Conservation (phyloP, 2,113 vertebrate genomes). For the Sterrhoptilus dennistouni region DNA sequence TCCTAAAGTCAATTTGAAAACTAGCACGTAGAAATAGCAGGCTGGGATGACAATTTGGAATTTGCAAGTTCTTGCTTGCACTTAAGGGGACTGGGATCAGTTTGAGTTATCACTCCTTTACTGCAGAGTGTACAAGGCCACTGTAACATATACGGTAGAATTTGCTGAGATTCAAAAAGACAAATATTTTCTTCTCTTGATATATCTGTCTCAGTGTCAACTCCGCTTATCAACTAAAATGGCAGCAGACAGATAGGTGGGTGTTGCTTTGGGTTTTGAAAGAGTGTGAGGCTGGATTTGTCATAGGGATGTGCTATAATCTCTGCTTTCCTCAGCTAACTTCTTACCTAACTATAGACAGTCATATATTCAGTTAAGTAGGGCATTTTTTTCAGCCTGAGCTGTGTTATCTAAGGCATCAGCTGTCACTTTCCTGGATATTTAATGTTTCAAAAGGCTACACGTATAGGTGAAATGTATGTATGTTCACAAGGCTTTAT, state of each 20-base stretch:
- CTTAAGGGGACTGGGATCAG: not conserved
- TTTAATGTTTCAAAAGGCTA: not conserved
- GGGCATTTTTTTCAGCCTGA: not conserved
- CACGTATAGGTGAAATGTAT: not conserved
- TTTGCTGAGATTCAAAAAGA: not conserved
- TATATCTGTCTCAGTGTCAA: not conserved
- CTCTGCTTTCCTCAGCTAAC: not conserved
- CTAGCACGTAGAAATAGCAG: not conserved
- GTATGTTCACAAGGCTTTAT: not conserved
- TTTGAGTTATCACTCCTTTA: not conserved
- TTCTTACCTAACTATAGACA: not conserved
- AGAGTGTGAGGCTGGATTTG: not conserved
- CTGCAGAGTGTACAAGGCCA: not conserved
- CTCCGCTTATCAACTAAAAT: not conserved
- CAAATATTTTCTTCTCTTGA: not conserved
- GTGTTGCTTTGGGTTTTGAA: constrained; percentile 4
- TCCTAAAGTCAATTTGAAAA: not conserved
- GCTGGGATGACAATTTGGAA: not conserved
- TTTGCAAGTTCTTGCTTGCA: not conserved
- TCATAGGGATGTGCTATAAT: not conserved
- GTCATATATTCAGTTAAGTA: not conserved
- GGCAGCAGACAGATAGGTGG: not conserved
- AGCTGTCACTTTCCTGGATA: not conserved
- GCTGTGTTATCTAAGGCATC: constrained; percentile 4
- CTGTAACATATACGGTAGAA: not conserved